Percentiles rank a stretch among this genome's conserved stretches.
phyloP scores from a whole-genome alignment of 1,140 invertebrate genomes.

The Nomia melanderi region DNA sequence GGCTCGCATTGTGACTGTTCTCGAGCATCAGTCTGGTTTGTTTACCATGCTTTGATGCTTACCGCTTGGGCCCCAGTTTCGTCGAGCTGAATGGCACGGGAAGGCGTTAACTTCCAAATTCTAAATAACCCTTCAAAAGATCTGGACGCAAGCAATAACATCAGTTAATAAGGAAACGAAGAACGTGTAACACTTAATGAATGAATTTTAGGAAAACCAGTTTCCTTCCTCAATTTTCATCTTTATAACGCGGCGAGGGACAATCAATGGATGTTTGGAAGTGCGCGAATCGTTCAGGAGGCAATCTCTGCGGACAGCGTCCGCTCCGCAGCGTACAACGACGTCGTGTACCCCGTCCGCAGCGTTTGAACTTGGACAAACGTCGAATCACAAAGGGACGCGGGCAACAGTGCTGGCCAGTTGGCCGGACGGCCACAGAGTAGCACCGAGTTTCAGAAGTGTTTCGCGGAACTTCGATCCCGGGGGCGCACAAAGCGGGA shows the following conservation, averaged over 20 bases:
- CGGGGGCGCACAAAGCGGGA: not conserved
- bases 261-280: too few relatives aligned
- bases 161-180: too few relatives aligned
- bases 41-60: not conserved
- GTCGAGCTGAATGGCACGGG: not conserved
- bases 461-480: slow-evolving; percentile 20
- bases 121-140: too few relatives aligned
- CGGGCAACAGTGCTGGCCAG: not conserved
- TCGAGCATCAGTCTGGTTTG: not conserved
- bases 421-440: not conserved
- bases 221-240: too few relatives aligned
- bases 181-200: too few relatives aligned
- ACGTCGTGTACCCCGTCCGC: not conserved
- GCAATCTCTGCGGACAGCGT: too few relatives aligned
- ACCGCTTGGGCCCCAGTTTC: slow-evolving; percentile 1
- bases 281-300: too few relatives aligned
- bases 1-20: not conserved
- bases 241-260: too few relatives aligned
- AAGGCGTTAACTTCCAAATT: not conserved
- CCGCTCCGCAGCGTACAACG: too few relatives aligned
- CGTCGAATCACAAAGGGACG: slow-evolving; percentile 38
- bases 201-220: too few relatives aligned
- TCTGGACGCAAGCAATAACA: too few relatives aligned
- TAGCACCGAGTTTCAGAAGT: slow-evolving; percentile 1
- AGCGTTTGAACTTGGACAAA: slow-evolving; percentile 43